Percentiles rank a stretch among this genome's conserved stretches.
Evolutionary conservation across 2,113 vertebrate species (phyloP).

Genomic region (Calonectris borealis): DNA sequence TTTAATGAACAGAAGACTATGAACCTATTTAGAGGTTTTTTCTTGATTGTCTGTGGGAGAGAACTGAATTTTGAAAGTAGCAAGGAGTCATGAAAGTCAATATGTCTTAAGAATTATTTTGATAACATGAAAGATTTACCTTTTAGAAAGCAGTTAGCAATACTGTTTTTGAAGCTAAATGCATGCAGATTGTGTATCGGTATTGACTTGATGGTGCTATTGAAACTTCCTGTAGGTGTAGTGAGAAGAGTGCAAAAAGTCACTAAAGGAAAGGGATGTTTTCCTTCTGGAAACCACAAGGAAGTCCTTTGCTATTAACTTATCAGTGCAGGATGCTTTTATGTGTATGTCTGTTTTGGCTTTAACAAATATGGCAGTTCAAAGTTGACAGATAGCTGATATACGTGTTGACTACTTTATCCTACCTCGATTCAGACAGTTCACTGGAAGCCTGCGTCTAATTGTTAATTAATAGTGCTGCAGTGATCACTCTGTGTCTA

Average conservation of each 20-base stretch:
- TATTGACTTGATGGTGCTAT: not conserved
- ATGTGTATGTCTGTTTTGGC: not conserved
- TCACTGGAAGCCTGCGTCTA: not conserved
- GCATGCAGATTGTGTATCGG: not conserved
- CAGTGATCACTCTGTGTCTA: not conserved
- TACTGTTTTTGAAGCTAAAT: slow-evolving; percentile 1
- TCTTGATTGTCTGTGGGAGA: not conserved
- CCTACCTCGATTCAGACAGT: not conserved
- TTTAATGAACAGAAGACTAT: not conserved
- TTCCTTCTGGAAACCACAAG: not conserved
- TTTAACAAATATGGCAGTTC: not conserved
- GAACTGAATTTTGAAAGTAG: not conserved
- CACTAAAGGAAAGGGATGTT: not conserved
- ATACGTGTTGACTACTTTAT: not conserved
- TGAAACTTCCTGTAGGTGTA: not conserved
- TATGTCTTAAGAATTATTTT: not conserved
- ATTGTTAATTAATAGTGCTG: not conserved
- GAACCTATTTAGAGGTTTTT: not conserved
- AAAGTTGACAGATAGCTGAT: not conserved
- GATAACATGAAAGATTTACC: not conserved
- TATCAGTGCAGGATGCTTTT: not conserved
- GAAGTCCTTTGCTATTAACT: not conserved
- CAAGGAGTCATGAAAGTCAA: not conserved
- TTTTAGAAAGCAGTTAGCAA: not conserved
- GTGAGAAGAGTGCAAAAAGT: not conserved